Evolutionary conservation across 2,113 vertebrate species (phyloP), one percentile per base, ranked within the genome.

Genomic region (Oreochromis aureus): DNA sequence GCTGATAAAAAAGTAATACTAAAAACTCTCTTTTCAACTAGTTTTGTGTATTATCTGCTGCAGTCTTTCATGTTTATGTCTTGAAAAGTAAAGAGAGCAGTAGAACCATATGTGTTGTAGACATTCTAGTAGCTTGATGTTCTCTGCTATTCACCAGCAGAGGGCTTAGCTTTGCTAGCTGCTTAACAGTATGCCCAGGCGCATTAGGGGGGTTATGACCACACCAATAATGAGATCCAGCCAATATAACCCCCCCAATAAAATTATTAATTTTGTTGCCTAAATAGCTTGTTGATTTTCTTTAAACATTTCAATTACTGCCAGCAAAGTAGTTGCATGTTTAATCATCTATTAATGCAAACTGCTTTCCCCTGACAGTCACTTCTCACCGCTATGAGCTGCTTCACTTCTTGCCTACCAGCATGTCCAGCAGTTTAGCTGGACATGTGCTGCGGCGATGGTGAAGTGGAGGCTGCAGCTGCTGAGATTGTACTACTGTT

Each of bases 81-180:
- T 54, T 54, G 53, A 54, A 54, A 54, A 54, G n/a, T n/a, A 54
- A 54, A 54, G n/a, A 54, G n/a, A 11, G 53, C 53, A 54, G 53
- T 54, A 54, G 53, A 2, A 2, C 53, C 3, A 0, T 54, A 54
- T 54, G 19, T 54, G 53, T 54, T 2, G 5, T 54, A 11, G 53
- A 54, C 53, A 54, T 22, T 22, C 53, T 54, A 54, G 53, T 6
- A 54, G n/a, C 53, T 54, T 54, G 53, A 54, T 54, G 53, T 54
- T 54, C 2, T 54, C 0, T 54, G 53, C 5, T 54, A 22, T 54
- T 54, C 22, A 54, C 53, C 2, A 54, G n/a, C 53, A 54, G 53
- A 54, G 11, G 53, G n/a, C 53, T 55, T 55, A 55, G 53, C 53
- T 55, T 55, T 22, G 53, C 3, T 55, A 55, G 11, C 53, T 55